Percentiles rank a stretch among this genome's conserved stretches.
Conservation (phyloP, 2,113 vertebrate species). For the Gnathonemus echidnorhynchus region DNA sequence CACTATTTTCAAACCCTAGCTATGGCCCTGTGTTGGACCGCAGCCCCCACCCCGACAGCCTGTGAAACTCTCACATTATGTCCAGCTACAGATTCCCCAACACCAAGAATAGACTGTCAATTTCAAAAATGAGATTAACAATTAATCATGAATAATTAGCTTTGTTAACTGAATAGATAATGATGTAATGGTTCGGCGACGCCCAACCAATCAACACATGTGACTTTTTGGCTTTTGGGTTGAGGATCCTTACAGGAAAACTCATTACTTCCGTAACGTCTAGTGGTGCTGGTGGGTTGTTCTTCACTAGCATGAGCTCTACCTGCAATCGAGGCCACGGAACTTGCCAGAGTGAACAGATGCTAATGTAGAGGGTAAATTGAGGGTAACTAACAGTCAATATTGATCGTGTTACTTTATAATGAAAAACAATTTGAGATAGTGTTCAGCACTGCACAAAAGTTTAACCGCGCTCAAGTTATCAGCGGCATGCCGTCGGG, state of each 20-base stretch:
- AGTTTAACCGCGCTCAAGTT: background rate
- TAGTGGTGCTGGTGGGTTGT: background rate
- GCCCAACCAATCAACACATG: background rate
- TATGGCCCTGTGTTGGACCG: too few species aligned
- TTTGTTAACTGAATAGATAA: background rate
- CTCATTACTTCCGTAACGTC: background rate
- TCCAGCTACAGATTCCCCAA: background rate
- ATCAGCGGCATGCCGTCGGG: background rate
- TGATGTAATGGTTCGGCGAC: background rate
- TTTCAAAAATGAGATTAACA: background rate
- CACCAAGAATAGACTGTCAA: background rate
- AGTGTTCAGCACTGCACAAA: background rate
- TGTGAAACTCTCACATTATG: background rate
- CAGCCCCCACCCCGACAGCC: background rate
- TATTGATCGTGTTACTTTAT: background rate
- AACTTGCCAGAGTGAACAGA: background rate
- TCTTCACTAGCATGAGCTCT: background rate
- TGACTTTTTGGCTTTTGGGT: background rate
- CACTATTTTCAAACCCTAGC: too few species aligned
- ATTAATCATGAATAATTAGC: background rate
- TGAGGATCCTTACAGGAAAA: background rate
- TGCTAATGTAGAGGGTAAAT: background rate
- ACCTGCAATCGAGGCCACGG: background rate
- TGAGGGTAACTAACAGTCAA: constrained; percentile 9
- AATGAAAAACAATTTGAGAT: background rate